Conservation (phyloP, 92 coral and sea anemone genomes). For the Heteractis magnifica region DNA sequence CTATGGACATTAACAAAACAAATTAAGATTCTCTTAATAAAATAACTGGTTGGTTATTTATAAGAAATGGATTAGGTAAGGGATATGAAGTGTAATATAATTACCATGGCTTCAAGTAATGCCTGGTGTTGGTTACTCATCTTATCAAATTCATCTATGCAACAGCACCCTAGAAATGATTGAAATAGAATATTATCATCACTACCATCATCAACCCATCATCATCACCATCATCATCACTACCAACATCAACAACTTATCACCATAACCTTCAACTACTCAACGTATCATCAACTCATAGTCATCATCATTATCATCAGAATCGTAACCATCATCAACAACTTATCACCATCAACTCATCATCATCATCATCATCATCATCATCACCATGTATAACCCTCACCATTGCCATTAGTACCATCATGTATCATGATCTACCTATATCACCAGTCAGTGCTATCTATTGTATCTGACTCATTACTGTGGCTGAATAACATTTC, state of each 20-base stretch:
- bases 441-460: background rate
- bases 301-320: background rate
- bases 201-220: background rate
- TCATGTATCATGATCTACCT: background rate
- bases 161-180: slow-evolving; percentile 76
- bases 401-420: background rate
- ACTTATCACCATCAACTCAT: background rate
- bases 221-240: background rate
- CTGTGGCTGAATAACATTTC: background rate
- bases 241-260: background rate
- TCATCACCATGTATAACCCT: background rate
- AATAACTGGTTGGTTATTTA: background rate
- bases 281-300: background rate
- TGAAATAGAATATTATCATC: background rate
- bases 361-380: background rate
- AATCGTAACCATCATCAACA: background rate
- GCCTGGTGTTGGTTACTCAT: slow-evolving; percentile 97
- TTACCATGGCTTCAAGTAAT: slow-evolving; percentile 95
- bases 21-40: background rate
- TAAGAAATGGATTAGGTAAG: background rate
- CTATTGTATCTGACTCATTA: background rate
- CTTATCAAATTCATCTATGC: slow-evolving; percentile 97
- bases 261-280: background rate
- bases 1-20: slow-evolving; percentile 28
- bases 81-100: background rate